Conservation (phyloP, 2,888 invertebrate genomes). For the Harmothoe impar region DNA sequence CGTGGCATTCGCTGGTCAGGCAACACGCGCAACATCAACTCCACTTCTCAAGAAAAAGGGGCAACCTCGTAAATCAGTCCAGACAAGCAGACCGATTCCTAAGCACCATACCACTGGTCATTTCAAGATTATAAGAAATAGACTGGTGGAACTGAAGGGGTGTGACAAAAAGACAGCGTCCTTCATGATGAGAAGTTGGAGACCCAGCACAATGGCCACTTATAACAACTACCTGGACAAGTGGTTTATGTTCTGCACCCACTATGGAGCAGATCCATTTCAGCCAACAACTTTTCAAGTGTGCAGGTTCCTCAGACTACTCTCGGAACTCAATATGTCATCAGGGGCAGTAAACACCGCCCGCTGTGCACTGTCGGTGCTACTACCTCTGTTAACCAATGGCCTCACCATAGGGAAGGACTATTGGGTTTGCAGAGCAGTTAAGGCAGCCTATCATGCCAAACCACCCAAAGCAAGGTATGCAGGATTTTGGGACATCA, state of each 20-base stretch:
- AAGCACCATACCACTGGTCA: neutral
- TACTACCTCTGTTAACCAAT: neutral
- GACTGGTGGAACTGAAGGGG: neutral
- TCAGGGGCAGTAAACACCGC: neutral
- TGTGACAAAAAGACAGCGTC: neutral
- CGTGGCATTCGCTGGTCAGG: neutral
- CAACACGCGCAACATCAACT: too few species aligned
- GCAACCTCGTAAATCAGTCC: neutral
- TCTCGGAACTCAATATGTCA: neutral
- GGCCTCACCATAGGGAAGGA: neutral
- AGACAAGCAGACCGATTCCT: neutral
- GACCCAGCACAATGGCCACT: too few species aligned
- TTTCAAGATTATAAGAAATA: too few species aligned
- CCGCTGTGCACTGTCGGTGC: neutral
- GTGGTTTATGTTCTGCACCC: too few species aligned
- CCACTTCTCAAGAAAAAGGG: neutral
- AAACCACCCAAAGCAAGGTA: slow-evolving; percentile 3
- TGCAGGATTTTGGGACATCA: neutral
- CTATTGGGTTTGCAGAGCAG: too few species aligned
- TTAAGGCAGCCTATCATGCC: neutral
- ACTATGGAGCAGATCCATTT: too few species aligned
- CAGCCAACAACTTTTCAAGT: too few species aligned
- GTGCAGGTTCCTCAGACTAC: too few species aligned
- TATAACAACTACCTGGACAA: too few species aligned
- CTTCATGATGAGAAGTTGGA: neutral